Conservation (phyloP, 2,113 vertebrate genomes). For the Falco punctatus region DNA sequence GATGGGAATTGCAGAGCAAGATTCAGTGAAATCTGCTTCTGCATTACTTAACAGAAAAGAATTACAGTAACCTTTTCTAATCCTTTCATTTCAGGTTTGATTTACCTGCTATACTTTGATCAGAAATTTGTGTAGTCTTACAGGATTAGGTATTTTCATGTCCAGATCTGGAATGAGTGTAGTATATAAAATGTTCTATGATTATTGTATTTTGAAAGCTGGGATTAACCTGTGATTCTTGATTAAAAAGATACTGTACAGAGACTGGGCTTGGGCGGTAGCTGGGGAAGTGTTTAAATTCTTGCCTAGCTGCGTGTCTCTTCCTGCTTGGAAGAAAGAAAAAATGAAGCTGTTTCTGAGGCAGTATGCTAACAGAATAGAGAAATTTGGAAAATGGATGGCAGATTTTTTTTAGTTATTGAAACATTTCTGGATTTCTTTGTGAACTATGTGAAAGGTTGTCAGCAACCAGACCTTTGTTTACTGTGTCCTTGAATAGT, state of each 20-base stretch:
- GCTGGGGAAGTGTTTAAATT: background rate
- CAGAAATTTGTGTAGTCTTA: constrained; percentile 82
- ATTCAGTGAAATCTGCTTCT: constrained; percentile 91
- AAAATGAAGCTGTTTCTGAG: background rate
- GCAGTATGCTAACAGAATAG: background rate
- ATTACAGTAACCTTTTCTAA: constrained; percentile 82
- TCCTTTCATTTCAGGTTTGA: constrained; percentile 85
- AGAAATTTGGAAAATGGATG: background rate
- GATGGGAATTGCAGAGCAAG: constrained; percentile 79
- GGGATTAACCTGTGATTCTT: constrained; percentile 85
- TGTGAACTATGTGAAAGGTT: background rate
- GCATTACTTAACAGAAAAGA: constrained; percentile 83
- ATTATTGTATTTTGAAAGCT: constrained; percentile 79
- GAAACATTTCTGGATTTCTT: background rate
- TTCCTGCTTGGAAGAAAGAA: background rate
- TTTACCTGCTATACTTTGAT: constrained; percentile 87
- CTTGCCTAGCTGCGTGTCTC: background rate
- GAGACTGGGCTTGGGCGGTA: background rate
- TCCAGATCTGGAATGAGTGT: constrained; percentile 84
- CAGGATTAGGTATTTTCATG: constrained; percentile 85
- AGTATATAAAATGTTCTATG: constrained; percentile 65
- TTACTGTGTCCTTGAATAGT: background rate
- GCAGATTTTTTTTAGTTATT: background rate
- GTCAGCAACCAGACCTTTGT: background rate
- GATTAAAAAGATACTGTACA: constrained; percentile 76